Base-by-base conservation (phyloP, 2,797 vertebrate genomes). In the Lithobates sylvaticus region DNA sequence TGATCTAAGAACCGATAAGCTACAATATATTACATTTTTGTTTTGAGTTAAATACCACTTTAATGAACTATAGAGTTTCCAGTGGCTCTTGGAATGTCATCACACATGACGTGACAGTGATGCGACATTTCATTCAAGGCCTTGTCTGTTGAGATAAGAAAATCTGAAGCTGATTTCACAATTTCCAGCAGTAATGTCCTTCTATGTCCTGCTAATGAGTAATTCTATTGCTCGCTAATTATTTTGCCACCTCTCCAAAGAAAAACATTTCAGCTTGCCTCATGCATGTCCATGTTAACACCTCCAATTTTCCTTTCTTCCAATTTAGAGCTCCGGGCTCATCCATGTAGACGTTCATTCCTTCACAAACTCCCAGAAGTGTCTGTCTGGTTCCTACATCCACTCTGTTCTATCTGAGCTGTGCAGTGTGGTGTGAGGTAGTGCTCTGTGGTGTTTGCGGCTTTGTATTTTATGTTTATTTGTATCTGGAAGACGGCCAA, bases 381-480 rank as follows among this genome's bases (percentile, higher is more conserved):
- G 80, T 44, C 36, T 79, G 77, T 79, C 80, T 82, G 54, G 80
- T 65, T 73, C 80, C 70, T 82, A 44, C 29, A 42, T 65, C 27
- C 79, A 39, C 71, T 26, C 71, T 81, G 23, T 61, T 32, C 16
- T 29, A 73, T 73, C 23, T n/a, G 21, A n/a, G 39, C 34, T 29
- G 26, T 42, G n/a, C 34, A 73, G 50, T 15, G 39, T 42, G 13
- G 79, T 61, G 34, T 18, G 50, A 39, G 65, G 58, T 65, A 82
- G 54, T 82, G 80, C 80, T 82, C 54, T 82, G 69, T 65, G 80
- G 80, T 82, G 54, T 82, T 74, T 82, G 80, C n/a, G 80, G 80
- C 26, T 39, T 82, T 64, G 34, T 64, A 67, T 74, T 82, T 73
- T 65, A 82, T 42, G 70, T 82, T 74, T 61, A 82, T 82, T 73